Conservation (phyloP, 2,888 invertebrate genomes). For the Eulithis prunata region DNA sequence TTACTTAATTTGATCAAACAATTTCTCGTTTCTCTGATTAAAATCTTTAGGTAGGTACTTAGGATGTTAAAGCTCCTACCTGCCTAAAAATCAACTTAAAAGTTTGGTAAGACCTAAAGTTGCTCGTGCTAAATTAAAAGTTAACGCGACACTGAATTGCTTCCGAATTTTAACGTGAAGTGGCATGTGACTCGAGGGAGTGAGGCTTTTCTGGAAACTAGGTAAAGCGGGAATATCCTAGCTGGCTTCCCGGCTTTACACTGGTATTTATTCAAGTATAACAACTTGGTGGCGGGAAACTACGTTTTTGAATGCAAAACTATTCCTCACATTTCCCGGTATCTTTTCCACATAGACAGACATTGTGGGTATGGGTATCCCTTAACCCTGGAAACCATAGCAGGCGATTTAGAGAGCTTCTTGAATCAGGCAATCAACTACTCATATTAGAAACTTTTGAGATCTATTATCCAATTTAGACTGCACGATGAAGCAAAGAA, state of each 20-base stretch:
- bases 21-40: no score
- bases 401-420: no score
- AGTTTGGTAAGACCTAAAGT: slow-evolving; percentile 7
- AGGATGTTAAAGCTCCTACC: not conserved
- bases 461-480: no score
- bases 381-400: no score
- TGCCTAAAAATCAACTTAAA: not conserved
- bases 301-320: slow-evolving; percentile 6
- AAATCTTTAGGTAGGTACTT: not conserved
- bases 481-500: not conserved
- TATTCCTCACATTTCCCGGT: not conserved
- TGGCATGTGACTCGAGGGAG: slow-evolving; percentile 8
- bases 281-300: not conserved
- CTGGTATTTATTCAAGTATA: slow-evolving; percentile 8
- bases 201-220: slow-evolving; percentile 6
- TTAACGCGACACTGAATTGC: slow-evolving; percentile 1
- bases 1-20: no score
- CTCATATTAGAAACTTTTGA: no score
- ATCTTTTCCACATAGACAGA: not conserved
- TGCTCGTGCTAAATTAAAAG: slow-evolving; percentile 22
- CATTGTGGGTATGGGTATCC: no score
- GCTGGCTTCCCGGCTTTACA: slow-evolving; percentile 1
- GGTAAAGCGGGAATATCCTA: slow-evolving; percentile 1
- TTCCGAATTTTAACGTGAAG: slow-evolving; percentile 11
- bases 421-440: no score